Evolutionary conservation across 2,888 invertebrate species (phyloP), one percentile per base, ranked within the genome.

Genomic region (Tetragonisca angustula): DNA sequence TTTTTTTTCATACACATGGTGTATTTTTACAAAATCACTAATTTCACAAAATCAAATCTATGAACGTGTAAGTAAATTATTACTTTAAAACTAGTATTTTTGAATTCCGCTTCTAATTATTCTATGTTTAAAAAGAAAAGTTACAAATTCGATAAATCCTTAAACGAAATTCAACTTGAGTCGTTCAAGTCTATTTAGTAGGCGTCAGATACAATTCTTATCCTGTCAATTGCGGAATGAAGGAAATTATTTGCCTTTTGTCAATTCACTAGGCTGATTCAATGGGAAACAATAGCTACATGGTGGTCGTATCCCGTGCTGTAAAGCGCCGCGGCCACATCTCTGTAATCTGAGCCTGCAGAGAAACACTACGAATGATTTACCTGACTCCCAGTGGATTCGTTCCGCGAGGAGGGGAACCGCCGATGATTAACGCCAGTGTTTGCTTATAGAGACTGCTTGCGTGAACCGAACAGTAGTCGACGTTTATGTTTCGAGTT

Each of bases 401-500:
- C 83, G 83, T 81, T 75, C 68, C 79, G 54, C 52, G 32, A 32
- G 27, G 73, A 74, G 79, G 74, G 64, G 52, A 59, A 43, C 64
- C 24, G 52, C 67, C 71, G 79, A 83, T 84, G 78, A 84, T 83
- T 77, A 83, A 83, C 56, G 68, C 59, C 73, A 1, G 36, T 85
- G 89, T 85, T 76, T 80, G 71, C 81, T 76, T 87, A 76, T 83
- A 84, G 21, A 24, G 74, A 43, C 36, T 76, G 79, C 75, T 79
- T 76, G 75, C 74, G 68, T 78, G 64, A 87, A 83, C 62, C 62
- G 77, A 78, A 54, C 81, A 64, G 68, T 79, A 83, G 85, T 82
- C 75, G 79, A 76, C 85, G 85, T 89, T 89, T 88, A 87, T 77
- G 89, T 85, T 75, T 70, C 73, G 64, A 19, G n/a, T 64, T 73